phyloP scores from a whole-genome alignment of 2,888 invertebrate species.

The Epinotia brunnichana region DNA sequence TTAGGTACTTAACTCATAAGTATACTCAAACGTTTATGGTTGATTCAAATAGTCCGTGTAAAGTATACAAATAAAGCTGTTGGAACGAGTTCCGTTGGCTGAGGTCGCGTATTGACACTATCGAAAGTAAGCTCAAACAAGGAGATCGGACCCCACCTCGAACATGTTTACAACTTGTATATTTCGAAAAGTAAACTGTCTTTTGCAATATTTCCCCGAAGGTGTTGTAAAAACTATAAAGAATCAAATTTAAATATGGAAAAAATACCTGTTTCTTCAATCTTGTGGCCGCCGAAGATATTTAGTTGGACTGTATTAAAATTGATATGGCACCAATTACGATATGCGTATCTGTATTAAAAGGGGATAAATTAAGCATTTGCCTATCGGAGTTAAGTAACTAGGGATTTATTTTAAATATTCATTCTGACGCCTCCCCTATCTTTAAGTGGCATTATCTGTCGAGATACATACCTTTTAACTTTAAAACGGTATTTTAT shows the following conservation, averaged over 20 bases:
- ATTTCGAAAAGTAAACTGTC: constrained; percentile 71
- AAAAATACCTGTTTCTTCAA: neutral
- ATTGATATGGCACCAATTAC: constrained; percentile 36
- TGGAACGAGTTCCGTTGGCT: constrained; percentile 74
- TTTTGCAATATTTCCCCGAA: constrained; percentile 67
- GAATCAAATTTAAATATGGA: constrained; percentile 26
- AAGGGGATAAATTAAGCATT: constrained; percentile 42
- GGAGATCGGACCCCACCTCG: constrained; percentile 54
- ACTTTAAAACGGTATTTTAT: constrained; percentile 42
- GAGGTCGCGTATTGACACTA: constrained; percentile 75
- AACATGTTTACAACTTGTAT: constrained; percentile 68
- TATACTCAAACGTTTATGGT: constrained; percentile 33
- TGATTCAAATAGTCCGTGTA: constrained; percentile 57
- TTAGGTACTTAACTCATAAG: constrained; percentile 38
- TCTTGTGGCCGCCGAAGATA: constrained; percentile 1
- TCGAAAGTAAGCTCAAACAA: constrained; percentile 79
- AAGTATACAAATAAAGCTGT: constrained; percentile 68
- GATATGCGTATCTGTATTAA: constrained; percentile 38
- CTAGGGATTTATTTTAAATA: constrained; percentile 45
- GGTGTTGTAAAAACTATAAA: constrained; percentile 35
- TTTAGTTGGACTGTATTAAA: constrained; percentile 27
- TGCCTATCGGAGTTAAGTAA: constrained; percentile 45
- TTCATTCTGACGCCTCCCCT: constrained; percentile 36
- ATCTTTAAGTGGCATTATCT: constrained; percentile 44
- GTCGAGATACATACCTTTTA: constrained; percentile 43